Base-by-base conservation (phyloP, 2,888 invertebrate species). In the Epinotia nisella region DNA sequence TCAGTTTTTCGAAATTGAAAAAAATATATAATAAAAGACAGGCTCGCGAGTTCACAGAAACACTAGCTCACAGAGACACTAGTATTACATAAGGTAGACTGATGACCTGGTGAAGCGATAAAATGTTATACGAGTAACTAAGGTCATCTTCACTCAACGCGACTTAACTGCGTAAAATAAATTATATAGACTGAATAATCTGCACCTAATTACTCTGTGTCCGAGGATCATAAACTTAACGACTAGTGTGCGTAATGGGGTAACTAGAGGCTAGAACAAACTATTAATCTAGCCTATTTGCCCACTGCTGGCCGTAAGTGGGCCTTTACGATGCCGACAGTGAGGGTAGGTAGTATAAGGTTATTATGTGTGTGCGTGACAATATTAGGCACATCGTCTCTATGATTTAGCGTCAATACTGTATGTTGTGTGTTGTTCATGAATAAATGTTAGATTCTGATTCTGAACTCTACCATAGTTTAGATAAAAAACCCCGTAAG, bases 211-310 rank as follows among this genome's bases (percentile, higher is more conserved):
- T 66, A n/a, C 21, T 41, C 66, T 56, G 24, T 66, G 66, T n/a
- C 19, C 7, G 39, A 55, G 1, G 35, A 35, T 9, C 66, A 66
- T 66, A 66, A 66, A 66, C 41, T 66, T 66, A 24, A 66, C 56
- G n/a, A 21, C 66, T 66, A 7, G 66, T 66, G 66, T 56, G 41
- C 41, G 39, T 66, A 66, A 66, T 66, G 66, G 66, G 55, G 39
- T 62, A 49, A 1, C 53, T 19, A 55, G 39, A 39, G 24, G 56
- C 39, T 15, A 45, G n/a, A 49, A 39, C 55, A 39, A 55, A 66
- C 66, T 41, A 66, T 66, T 55, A 66, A 66, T 66, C 66, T 21
- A 21, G 62, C 2, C n/a, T 35, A 64, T 64, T 53, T 64, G 39
- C n/a, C 49, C 49, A 21, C 66, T n/a, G 55, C 66, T 65, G 65